These are phyloP conservation scores for Urosaurus nigricauda DNA, from an alignment of 2,797 vertebrate genomes.

Conservation along the genomic window DNA sequence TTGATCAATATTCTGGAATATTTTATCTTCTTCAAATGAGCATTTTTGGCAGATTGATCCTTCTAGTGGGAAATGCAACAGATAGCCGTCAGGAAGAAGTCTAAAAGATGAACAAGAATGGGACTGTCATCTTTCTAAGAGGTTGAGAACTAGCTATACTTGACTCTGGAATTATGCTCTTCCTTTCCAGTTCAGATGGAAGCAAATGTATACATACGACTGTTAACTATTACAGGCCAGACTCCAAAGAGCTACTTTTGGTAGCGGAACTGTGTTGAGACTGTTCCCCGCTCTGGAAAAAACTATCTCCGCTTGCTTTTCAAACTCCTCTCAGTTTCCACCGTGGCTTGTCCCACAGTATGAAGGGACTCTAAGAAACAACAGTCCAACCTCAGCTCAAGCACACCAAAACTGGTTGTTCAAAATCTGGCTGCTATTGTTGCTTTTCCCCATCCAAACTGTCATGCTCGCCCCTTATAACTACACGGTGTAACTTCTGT, in stretches of 20 bases:
- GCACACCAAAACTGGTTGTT: background rate
- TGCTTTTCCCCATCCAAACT: background rate
- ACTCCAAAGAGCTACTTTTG: background rate
- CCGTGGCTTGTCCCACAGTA: background rate
- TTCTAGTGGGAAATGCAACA: background rate
- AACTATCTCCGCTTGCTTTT: background rate
- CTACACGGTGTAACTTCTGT: background rate
- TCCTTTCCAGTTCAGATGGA: background rate
- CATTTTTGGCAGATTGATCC: background rate
- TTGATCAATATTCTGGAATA: background rate
- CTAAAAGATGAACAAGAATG: background rate
- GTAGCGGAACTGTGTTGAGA: background rate
- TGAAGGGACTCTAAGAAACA: background rate
- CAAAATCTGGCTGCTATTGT: too few relatives aligned
- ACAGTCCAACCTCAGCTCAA: background rate
- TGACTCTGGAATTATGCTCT: background rate
- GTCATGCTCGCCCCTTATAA: background rate
- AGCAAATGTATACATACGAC: background rate
- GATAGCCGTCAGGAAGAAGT: background rate
- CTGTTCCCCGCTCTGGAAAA: background rate
- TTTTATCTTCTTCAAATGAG: background rate
- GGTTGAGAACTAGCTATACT: background rate
- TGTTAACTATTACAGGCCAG: background rate
- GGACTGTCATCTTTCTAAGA: background rate
- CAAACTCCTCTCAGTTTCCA: background rate